Percentiles rank a stretch among this genome's conserved stretches.
Conservation (phyloP, 2,888 invertebrate species). For the Oscheius onirici region DNA sequence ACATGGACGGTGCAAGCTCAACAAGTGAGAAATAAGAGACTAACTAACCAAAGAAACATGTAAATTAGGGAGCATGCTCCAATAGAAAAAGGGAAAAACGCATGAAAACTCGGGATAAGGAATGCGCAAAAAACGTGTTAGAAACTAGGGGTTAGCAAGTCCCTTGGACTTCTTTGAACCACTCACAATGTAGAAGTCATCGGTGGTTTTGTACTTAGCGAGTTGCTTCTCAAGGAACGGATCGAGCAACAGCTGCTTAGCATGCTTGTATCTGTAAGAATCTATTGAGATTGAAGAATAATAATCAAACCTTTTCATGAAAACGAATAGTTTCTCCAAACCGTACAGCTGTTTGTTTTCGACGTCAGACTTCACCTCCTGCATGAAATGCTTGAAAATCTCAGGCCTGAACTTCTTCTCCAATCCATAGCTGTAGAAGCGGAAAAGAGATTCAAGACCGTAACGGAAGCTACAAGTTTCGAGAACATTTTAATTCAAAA, state of each 20-base stretch:
- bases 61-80: too few relatives aligned
- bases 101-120: too few relatives aligned
- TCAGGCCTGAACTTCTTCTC: slow-evolving; percentile 95
- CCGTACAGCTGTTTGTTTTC: slow-evolving; percentile 88
- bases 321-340: slow-evolving; percentile 98
- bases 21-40: too few relatives aligned
- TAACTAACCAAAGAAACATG: too few relatives aligned
- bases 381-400: slow-evolving; percentile 93
- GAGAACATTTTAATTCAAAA: neutral
- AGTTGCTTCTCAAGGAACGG: slow-evolving; percentile 72
- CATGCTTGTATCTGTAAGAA: slow-evolving; percentile 55
- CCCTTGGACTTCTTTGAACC: too few relatives aligned
- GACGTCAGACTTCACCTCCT: slow-evolving; percentile 70
- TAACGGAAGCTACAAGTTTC: slow-evolving; percentile 71
- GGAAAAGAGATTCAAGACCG: slow-evolving; percentile 82
- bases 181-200: slow-evolving; percentile 71
- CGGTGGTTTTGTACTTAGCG: slow-evolving; percentile 73
- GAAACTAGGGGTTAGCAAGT: too few relatives aligned
- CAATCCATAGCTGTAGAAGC: slow-evolving; percentile 96
- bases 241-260: slow-evolving; percentile 72
- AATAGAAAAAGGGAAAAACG: too few relatives aligned
- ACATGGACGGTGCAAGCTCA: too few relatives aligned
- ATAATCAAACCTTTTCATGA: slow-evolving; percentile 79
- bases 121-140: too few relatives aligned
- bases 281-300: neutral